phyloP scores from a whole-genome alignment of 1,140 invertebrate genomes.

The Chlorops oryzae region DNA sequence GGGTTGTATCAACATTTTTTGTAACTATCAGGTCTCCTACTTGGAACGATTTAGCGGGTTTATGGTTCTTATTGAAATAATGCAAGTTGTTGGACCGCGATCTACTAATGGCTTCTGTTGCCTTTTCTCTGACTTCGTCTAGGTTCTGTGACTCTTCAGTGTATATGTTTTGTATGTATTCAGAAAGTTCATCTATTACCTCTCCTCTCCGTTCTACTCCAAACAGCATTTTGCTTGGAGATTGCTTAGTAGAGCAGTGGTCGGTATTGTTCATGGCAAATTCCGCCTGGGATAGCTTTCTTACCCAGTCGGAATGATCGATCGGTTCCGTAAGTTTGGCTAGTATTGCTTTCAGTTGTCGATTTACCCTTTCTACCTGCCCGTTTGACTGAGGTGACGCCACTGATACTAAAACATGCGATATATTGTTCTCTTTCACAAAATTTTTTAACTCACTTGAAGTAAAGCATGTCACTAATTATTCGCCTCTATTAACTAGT shows the following conservation, averaged over 20 bases:
- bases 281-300: constrained; percentile 2
- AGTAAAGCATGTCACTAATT: not conserved
- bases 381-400: not conserved
- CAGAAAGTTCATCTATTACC: constrained; percentile 1
- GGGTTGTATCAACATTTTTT: constrained; percentile 6
- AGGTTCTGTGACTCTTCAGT: too few species aligned
- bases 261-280: constrained; percentile 9
- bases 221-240: constrained; percentile 4
- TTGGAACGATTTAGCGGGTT: not conserved
- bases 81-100: too few species aligned
- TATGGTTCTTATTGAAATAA: not conserved
- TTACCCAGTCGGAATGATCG: too few species aligned
- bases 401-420: not conserved
- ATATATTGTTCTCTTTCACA: constrained; percentile 3
- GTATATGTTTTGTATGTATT: constrained; percentile 2
- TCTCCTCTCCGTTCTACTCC: constrained; percentile 5
- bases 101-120: too few species aligned
- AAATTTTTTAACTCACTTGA: not conserved
- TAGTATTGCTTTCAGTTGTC: constrained; percentile 4
- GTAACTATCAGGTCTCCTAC: constrained; percentile 4
- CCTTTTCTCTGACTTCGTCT: too few species aligned
- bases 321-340: too few species aligned
- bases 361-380: constrained; percentile 6
- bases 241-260: not conserved
- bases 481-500: constrained; percentile 37